Conservation (phyloP, 1,140 invertebrate genomes). For the Atta texana region DNA sequence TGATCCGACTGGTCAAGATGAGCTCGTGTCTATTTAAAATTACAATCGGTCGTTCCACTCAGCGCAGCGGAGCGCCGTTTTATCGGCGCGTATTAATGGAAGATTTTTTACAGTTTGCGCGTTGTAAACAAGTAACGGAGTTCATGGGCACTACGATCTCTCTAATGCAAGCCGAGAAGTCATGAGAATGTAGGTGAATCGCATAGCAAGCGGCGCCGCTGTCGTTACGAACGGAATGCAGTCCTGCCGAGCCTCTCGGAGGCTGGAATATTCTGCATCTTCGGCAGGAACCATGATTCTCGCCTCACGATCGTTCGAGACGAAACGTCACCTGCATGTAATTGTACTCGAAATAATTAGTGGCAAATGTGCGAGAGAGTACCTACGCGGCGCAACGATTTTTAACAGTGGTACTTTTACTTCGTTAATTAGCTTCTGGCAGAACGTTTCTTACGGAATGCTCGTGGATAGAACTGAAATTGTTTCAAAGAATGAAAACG, state of each 20-base stretch:
- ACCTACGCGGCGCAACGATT: background rate
- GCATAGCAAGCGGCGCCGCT: constrained; percentile 59
- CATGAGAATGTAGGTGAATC: constrained; percentile 82
- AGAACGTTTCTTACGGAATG: background rate
- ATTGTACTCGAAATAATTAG: constrained; percentile 67
- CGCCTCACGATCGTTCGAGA: background rate
- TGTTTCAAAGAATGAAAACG: background rate
- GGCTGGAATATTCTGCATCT: constrained; percentile 50
- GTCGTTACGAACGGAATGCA: constrained; percentile 70
- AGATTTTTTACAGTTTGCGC: constrained; percentile 35
- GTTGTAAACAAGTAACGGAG: constrained; percentile 68
- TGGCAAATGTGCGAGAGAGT: constrained; percentile 32
- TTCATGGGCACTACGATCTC: constrained; percentile 52
- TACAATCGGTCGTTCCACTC: background rate
- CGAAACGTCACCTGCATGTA: constrained; percentile 22
- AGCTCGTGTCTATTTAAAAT: constrained; percentile 18
- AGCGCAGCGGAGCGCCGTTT: background rate
- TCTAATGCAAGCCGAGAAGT: constrained; percentile 59
- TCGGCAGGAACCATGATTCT: background rate
- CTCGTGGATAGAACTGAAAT: background rate
- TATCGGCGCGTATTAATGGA: constrained; percentile 33
- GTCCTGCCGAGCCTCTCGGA: constrained; percentile 34
- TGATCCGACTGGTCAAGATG: background rate
- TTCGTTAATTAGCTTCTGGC: constrained; percentile 44
- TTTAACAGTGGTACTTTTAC: constrained; percentile 36